phyloP scores from a whole-genome alignment of 2,113 vertebrate species.

The Dipodomys merriami region DNA sequence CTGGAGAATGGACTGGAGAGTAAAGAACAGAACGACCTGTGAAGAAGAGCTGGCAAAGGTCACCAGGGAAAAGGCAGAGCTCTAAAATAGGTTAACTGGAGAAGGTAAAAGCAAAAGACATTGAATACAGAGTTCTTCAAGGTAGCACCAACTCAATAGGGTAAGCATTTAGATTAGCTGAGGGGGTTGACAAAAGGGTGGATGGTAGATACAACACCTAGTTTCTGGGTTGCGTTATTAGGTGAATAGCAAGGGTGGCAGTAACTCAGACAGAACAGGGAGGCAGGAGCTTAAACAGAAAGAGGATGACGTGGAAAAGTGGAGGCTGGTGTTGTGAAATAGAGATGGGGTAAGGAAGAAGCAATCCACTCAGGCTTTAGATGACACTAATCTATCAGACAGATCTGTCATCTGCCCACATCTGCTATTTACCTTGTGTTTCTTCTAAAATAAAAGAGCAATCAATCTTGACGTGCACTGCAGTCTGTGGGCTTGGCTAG shows the following conservation, averaged over 20 bases:
- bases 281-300: background rate
- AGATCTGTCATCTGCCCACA: conserved; percentile 47
- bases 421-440: conserved; percentile 60
- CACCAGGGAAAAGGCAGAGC: background rate
- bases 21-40: background rate
- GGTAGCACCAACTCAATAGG: background rate
- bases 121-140: background rate
- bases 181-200: background rate
- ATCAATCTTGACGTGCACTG: conserved; percentile 59
- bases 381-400: conserved; percentile 50
- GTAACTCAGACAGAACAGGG: background rate
- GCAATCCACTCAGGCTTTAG: conserved; percentile 42
- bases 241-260: background rate
- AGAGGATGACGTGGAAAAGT: background rate
- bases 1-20: background rate
- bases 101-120: background rate
- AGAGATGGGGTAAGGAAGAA: background rate
- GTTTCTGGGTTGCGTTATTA: background rate
- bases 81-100: background rate
- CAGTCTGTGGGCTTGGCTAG: background rate
- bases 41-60: background rate
- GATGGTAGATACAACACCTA: background rate
- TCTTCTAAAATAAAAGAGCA: conserved; percentile 67
- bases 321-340: background rate
- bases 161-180: background rate